Percentiles rank a stretch among this genome's conserved stretches.
Evolutionary conservation across 2,888 invertebrate species (phyloP).

Genomic region (Muscina levida): DNA sequence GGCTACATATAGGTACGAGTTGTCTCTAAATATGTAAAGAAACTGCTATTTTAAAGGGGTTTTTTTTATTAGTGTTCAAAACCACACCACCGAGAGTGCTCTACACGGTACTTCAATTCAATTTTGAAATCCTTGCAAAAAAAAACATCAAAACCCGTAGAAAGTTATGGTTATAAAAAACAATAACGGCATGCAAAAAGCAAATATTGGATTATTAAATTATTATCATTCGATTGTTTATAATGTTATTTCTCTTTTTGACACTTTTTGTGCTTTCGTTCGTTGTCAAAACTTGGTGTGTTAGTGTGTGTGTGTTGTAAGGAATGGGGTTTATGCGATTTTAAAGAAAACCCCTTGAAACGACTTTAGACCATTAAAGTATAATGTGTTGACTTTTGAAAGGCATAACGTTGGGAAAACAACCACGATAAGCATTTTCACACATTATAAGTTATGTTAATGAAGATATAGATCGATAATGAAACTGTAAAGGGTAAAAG

Average conservation of each 20-base stretch:
- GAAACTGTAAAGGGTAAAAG: background rate
- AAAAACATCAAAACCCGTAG: constrained; percentile 32
- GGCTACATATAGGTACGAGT: too few relatives aligned
- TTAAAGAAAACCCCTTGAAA: constrained; percentile 41
- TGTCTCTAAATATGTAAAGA: too few relatives aligned
- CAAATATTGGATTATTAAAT: constrained; percentile 66
- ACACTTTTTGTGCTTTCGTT: constrained; percentile 11
- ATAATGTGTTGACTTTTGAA: constrained; percentile 61
- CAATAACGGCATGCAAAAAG: constrained; percentile 61
- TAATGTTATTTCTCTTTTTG: background rate
- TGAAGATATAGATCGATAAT: constrained; percentile 36
- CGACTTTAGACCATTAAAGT: constrained; percentile 55
- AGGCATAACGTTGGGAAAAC: constrained; percentile 37
- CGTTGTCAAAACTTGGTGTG: constrained; percentile 39
- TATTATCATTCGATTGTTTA: constrained; percentile 65
- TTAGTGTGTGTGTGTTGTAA: too few relatives aligned
- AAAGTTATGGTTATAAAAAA: constrained; percentile 43
- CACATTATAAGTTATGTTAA: constrained; percentile 62
- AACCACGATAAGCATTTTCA: constrained; percentile 12
- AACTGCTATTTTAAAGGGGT: constrained; percentile 40
- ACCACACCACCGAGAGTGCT: background rate
- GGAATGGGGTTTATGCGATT: constrained; percentile 15
- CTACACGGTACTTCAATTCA: constrained; percentile 46
- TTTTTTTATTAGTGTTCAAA: constrained; percentile 34
- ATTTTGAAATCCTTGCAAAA: constrained; percentile 47